Percentiles rank a stretch among this genome's conserved stretches.
phyloP scores from a whole-genome alignment of 2,797 vertebrate genomes.

The Periophthalmus magnuspinnatus region DNA sequence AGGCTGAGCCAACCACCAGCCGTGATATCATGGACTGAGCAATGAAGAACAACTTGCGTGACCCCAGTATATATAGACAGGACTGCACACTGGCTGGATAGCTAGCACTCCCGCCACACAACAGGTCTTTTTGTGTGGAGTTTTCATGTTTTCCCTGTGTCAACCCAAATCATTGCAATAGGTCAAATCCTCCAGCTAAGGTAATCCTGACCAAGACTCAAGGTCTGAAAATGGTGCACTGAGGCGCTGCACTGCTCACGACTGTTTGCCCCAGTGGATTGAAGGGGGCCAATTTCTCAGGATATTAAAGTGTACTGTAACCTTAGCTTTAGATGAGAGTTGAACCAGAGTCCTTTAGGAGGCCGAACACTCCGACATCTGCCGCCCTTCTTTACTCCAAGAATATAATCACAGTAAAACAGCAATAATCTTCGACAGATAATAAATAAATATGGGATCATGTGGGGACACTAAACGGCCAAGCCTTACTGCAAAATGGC shows the following conservation, averaged over 20 bases:
- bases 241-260: too few species aligned
- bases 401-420: neutral
- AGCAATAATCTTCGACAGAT: neutral
- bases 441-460: neutral
- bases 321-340: neutral
- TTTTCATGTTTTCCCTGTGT: too few species aligned
- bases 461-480: neutral
- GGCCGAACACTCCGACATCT: neutral
- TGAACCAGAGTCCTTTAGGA: neutral
- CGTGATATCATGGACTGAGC: too few species aligned
- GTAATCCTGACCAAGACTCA: neutral
- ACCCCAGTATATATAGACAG: too few species aligned
- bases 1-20: too few species aligned
- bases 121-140: too few species aligned
- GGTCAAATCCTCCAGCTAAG: neutral
- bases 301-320: too few species aligned
- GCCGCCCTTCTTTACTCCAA: neutral
- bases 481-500: neutral
- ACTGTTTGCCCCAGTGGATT: too few species aligned
- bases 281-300: neutral
- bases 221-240: neutral
- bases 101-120: too few species aligned
- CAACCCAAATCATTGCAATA: neutral
- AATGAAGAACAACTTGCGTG: too few species aligned
- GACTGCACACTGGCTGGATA: too few species aligned